Evolutionary conservation across 1,140 invertebrate genomes (phyloP).

Genomic region (Phortica variegata): DNA sequence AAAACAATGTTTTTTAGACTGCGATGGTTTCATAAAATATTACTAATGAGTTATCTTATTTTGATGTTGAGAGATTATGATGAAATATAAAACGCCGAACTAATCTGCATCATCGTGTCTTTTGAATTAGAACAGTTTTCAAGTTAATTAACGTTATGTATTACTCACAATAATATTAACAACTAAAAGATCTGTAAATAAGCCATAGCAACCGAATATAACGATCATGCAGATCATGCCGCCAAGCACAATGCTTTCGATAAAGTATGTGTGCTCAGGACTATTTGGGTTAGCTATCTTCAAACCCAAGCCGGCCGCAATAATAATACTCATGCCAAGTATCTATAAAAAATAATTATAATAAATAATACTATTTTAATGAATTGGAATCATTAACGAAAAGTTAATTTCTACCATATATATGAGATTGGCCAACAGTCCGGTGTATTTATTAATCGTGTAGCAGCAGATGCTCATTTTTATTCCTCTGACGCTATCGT

Average conservation of each 20-base stretch:
- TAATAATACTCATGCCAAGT: constrained; percentile 38
- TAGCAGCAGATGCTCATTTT: constrained; percentile 43
- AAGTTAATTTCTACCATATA: constrained; percentile 32
- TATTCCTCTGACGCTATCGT: too few species aligned
- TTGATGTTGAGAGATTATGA: too few species aligned
- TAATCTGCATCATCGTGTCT: too few species aligned
- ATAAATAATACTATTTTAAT: neutral
- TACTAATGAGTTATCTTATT: too few species aligned
- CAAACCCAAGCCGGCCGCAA: constrained; percentile 34
- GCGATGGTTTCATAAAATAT: too few species aligned
- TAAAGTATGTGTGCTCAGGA: constrained; percentile 45
- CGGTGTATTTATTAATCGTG: constrained; percentile 42
- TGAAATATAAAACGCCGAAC: too few species aligned
- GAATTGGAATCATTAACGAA: neutral
- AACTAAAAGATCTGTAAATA: constrained; percentile 38
- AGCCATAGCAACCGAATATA: constrained; percentile 45
- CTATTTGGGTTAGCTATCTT: constrained; percentile 39
- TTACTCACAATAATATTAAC: constrained; percentile 42
- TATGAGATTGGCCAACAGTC: constrained; percentile 41
- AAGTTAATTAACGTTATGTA: too few species aligned
- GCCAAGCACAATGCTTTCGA: constrained; percentile 42
- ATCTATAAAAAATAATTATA: constrained; percentile 21
- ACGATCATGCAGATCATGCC: constrained; percentile 46
- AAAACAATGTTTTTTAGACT: neutral
- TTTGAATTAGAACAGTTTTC: too few species aligned